Base-by-base conservation (phyloP, 2,888 invertebrate species). In the Dugesia japonica region DNA sequence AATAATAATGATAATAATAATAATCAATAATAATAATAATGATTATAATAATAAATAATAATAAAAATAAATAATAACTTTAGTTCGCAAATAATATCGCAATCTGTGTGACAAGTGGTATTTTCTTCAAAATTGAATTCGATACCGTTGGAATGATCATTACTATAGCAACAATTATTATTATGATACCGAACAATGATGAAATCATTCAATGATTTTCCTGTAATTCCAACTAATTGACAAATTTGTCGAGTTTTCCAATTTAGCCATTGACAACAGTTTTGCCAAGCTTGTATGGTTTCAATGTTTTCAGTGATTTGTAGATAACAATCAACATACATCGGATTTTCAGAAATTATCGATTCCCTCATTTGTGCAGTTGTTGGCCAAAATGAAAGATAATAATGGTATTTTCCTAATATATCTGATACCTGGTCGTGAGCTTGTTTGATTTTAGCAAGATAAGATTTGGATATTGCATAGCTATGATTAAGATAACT, bases 121-220 rank as follows among this genome's bases (percentile, higher is more conserved):
- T 56, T 56, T n/a, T 56, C 56, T n/a, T 56, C 56, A 56, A 56
- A 56, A 20, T 56, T 56, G 56, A 20, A 56, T 23, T 56, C 56
- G 17, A n/a, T 56, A 56, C 4, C 20, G 17, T 23, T 56, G n/a
- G 4, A 7, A 13, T 31, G 31, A 4, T 31, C 31, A 56, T 56
- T 56, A n/a, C n/a, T 23, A n/a, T n/a, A n/a, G n/a, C n/a, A n/a
- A n/a, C 56, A 56, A n/a, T 20, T 56, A 56, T 20, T 56, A 4
- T n/a, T 4, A n/a, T 56, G 7, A 20, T 23, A n/a, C 17, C 56
- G 9, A n/a, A n/a, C 7, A 20, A 56, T 56, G 7, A 56, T n/a
- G n/a, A 56, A 56, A 7, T 56, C 17, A 7, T 56, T 56, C 17
- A 56, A 56, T 56, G 56, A 4, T 13, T 23, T 56, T 56, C 56